phyloP scores from a whole-genome alignment of 1,140 invertebrate species.

The Myzus persicae region DNA sequence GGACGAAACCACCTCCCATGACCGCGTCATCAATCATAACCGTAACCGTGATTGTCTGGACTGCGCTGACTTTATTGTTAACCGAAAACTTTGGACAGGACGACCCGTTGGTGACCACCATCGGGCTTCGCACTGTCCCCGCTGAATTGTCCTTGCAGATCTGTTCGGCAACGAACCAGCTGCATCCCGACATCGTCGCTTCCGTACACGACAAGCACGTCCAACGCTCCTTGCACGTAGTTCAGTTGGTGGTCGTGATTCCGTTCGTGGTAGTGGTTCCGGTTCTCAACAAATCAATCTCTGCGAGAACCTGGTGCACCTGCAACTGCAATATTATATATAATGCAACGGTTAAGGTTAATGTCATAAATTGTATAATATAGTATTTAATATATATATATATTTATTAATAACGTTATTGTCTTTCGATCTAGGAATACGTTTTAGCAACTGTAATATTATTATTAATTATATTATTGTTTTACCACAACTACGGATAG shows the following conservation, averaged over 20 bases:
- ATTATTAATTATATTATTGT: too few relatives aligned
- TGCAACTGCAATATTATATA: not conserved
- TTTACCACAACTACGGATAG: not conserved
- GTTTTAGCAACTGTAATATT: too few relatives aligned
- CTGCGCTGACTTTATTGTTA: not conserved
- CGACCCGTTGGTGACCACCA: not conserved
- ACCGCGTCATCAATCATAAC: not conserved
- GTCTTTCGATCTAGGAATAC: too few relatives aligned
- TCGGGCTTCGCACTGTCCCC: too few relatives aligned
- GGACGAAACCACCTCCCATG: not conserved
- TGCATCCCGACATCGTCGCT: not conserved
- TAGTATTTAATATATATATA: too few relatives aligned
- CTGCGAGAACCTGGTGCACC: not conserved
- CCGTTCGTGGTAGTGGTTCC: not conserved
- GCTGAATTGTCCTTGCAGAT: not conserved
- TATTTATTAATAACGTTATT: too few relatives aligned
- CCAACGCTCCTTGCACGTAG: not conserved
- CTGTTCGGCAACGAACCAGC: not conserved
- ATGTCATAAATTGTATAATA: too few relatives aligned
- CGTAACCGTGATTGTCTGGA: not conserved
- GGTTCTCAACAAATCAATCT: not conserved
- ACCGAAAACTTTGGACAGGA: not conserved
- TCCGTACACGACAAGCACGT: not conserved
- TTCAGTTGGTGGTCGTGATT: not conserved
- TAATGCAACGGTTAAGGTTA: not conserved